These are phyloP conservation scores for Garrulus glandarius DNA, from an alignment of 2,797 vertebrate genomes.

Conservation along the genomic window DNA sequence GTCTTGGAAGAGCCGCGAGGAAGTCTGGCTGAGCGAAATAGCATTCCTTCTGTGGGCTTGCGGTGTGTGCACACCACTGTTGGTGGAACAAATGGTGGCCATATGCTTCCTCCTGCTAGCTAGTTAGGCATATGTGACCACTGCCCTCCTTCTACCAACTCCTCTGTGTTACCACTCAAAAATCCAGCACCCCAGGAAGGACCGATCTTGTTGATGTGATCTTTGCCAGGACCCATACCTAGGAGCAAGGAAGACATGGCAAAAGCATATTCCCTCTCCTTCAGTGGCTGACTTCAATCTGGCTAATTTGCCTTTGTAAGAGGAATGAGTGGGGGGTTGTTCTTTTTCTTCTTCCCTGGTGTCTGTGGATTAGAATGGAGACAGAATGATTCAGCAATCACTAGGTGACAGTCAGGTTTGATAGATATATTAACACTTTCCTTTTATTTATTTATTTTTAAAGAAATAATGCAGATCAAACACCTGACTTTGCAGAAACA, in stretches of 20 bases:
- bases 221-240: constrained; percentile 62
- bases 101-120: constrained; percentile 60
- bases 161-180: constrained; percentile 33
- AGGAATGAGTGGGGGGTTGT: not conserved
- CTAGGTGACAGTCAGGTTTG: not conserved
- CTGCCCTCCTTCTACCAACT: constrained; percentile 53
- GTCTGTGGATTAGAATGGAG: not conserved
- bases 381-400: not conserved
- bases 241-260: constrained; percentile 35
- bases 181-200: constrained; percentile 47
- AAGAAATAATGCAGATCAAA: not conserved
- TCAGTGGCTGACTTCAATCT: constrained; percentile 54
- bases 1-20: not conserved
- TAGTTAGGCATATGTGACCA: constrained; percentile 66
- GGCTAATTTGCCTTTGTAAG: constrained; percentile 43
- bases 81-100: constrained; percentile 60
- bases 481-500: not conserved
- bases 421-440: not conserved
- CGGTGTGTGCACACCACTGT: constrained; percentile 26
- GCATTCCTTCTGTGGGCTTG: constrained; percentile 9
- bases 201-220: constrained; percentile 45
- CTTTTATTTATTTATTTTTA: not conserved
- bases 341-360: constrained; percentile 7
- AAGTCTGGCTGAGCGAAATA: constrained; percentile 5
- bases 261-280: constrained; percentile 62